A percentile compares a stretch with the other conserved stretches of the same genome.
These are phyloP conservation scores for Condylura cristata DNA, from an alignment of 2,113 vertebrate species.

Conservation along the genomic window DNA sequence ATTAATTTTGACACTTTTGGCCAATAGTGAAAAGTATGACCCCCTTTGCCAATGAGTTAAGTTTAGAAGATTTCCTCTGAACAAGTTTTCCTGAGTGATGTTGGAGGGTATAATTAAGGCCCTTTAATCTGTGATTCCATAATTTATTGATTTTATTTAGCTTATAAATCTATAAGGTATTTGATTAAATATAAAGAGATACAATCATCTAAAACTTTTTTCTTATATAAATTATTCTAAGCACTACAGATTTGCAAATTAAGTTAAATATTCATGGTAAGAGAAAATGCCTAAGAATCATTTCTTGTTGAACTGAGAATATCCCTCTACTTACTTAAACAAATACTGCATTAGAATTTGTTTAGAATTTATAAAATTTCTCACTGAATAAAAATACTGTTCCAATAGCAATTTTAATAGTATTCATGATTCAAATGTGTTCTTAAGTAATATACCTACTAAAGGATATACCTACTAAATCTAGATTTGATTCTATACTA, in stretches of 20 bases:
- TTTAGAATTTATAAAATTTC: background rate
- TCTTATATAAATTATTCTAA: conserved; percentile 71
- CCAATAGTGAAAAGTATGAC: conserved; percentile 78
- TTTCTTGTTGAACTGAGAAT: background rate
- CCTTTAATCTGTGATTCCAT: background rate
- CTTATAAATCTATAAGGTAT: background rate
- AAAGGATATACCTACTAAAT: background rate
- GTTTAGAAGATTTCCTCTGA: conserved; percentile 71
- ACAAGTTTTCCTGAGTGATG: conserved; percentile 59
- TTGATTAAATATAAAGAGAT: background rate
- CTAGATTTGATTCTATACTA: background rate
- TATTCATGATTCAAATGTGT: background rate
- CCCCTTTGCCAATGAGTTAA: conserved; percentile 66
- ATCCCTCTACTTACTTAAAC: conserved; percentile 3
- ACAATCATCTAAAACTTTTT: conserved; percentile 56
- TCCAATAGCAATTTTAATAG: background rate
- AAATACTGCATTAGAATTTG: background rate
- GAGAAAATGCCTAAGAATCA: background rate
- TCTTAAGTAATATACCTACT: background rate
- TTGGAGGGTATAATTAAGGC: background rate
- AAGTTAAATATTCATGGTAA: conserved; percentile 10
- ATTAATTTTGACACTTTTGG: conserved; percentile 84
- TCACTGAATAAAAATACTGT: conserved; percentile 7
- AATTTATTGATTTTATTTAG: background rate
- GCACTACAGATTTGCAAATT: conserved; percentile 29